These are phyloP conservation scores for Clarias pachynema DNA, from an alignment of 2,797 vertebrate genomes.

Conservation along the genomic window DNA sequence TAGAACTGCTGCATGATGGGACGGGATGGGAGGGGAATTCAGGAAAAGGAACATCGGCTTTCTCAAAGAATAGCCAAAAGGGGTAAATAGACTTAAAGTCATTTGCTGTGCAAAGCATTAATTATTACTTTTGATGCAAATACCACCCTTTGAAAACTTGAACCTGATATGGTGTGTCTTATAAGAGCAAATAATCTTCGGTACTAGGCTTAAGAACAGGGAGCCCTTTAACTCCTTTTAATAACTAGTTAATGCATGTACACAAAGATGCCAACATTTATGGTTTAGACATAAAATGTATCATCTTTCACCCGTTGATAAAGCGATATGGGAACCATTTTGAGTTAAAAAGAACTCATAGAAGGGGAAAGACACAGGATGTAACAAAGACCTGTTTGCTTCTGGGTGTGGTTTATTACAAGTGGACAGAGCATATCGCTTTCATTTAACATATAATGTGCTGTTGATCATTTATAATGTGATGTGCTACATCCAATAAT, in stretches of 20 bases:
- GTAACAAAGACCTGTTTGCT: neutral
- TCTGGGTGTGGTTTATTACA: neutral
- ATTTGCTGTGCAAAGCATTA: neutral
- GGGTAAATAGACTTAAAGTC: constrained; percentile 19
- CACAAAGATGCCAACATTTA: constrained; percentile 14
- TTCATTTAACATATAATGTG: too few relatives aligned
- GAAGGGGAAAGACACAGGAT: neutral
- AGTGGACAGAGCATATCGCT: neutral
- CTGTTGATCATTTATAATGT: neutral
- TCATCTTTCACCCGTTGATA: neutral
- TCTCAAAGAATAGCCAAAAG: neutral
- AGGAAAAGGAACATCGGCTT: neutral
- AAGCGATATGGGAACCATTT: neutral
- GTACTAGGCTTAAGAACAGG: constrained; percentile 40
- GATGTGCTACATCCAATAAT: neutral
- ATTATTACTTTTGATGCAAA: neutral
- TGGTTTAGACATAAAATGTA: neutral
- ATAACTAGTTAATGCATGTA: constrained; percentile 31
- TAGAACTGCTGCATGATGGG: neutral
- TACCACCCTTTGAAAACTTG: constrained; percentile 45
- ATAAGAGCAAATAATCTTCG: constrained; percentile 33
- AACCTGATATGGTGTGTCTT: constrained; percentile 40
- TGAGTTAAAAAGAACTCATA: neutral
- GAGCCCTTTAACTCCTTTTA: constrained; percentile 32
- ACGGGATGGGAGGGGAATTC: neutral